These are phyloP conservation scores for Seira ritae DNA, from an alignment of 2,888 invertebrate genomes.

Conservation along the genomic window DNA sequence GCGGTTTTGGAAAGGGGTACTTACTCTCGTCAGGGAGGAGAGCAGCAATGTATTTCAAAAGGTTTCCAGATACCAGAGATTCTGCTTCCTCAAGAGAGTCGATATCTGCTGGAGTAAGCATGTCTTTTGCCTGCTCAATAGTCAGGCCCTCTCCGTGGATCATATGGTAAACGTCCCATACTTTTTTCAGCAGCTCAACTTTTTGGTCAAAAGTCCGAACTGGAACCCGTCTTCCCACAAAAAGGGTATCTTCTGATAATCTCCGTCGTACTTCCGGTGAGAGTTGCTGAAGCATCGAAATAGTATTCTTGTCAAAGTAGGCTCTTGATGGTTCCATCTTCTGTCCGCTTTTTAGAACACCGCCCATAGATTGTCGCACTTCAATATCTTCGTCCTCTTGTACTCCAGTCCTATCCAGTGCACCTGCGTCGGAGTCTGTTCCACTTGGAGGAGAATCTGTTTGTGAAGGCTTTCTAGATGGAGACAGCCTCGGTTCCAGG, in stretches of 20 bases:
- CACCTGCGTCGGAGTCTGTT: background rate
- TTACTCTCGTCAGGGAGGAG: slow-evolving; percentile 53
- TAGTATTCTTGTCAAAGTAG: background rate
- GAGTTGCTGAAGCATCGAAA: slow-evolving; percentile 37
- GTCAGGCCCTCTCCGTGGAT: slow-evolving; percentile 54
- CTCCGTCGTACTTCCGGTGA: slow-evolving; percentile 34
- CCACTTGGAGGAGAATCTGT: background rate
- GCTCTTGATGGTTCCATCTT: background rate
- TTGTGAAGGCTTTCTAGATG: background rate
- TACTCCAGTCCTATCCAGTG: background rate
- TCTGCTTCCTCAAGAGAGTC: slow-evolving; percentile 57
- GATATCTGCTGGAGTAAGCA: slow-evolving; percentile 29
- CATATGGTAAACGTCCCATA: slow-evolving; percentile 52
- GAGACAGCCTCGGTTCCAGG: no score
- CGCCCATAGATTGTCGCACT: background rate
- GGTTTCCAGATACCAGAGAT: slow-evolving; percentile 32
- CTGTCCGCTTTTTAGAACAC: background rate
- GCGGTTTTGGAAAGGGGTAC: slow-evolving; percentile 50
- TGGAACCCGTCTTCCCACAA: slow-evolving; percentile 41
- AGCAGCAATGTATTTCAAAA: slow-evolving; percentile 49
- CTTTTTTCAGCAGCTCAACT: slow-evolving; percentile 55
- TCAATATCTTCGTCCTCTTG: slow-evolving; percentile 9
- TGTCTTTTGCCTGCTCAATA: slow-evolving; percentile 37
- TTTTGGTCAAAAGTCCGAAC: slow-evolving; percentile 48
- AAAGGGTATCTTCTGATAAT: slow-evolving; percentile 49